Evolutionary conservation across 2,888 invertebrate genomes (phyloP), one percentile per base, ranked within the genome.

Genomic region (Campoplex capitator): DNA sequence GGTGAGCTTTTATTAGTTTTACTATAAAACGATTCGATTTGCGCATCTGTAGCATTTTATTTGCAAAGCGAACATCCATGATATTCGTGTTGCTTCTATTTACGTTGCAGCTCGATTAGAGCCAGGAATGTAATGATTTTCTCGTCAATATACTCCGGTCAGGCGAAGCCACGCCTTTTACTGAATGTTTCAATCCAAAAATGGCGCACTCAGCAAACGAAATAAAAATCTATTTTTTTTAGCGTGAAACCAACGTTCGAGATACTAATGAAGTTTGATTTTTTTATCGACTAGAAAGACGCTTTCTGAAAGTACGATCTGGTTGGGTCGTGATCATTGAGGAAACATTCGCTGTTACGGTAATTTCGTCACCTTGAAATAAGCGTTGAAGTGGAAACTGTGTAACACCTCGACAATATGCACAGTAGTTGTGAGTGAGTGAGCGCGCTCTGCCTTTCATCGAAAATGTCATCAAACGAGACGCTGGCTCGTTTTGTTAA

Each of bases 1-100:
- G 18, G 68, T 76, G 76, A 74, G 35, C 77, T 68, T 70, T 58
- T 81, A 82, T 65, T 79, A 84, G 45, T 81, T 35, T 23, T 28
- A 74, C 77, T 82, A 75, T 86, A 82, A 84, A 84, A 84, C 81
- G 77, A 81, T 84, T 84, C 86, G 86, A 84, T 84, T 81, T 87
- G 84, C 81, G 77, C 81, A 80, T 84, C 82, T 62, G 58, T 81
- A 70, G 74, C 73, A 81, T 75, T 84, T 78, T 73, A 81, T 81
- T 77, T 73, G 67, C 67, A 54, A 76, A 83, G 68, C 54, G 58
- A 56, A 70, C 81, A 77, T 80, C 73, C 81, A 62, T 74, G 78
- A 73, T 81, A 45, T 85, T 78, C 38, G 38, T 75, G 67, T 56
- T 73, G 56, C 51, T 78, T 67, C 77, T 84, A 79, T 81, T 73